Base-by-base conservation (phyloP, 2,113 vertebrate genomes). In the Anseranas semipalmata region DNA sequence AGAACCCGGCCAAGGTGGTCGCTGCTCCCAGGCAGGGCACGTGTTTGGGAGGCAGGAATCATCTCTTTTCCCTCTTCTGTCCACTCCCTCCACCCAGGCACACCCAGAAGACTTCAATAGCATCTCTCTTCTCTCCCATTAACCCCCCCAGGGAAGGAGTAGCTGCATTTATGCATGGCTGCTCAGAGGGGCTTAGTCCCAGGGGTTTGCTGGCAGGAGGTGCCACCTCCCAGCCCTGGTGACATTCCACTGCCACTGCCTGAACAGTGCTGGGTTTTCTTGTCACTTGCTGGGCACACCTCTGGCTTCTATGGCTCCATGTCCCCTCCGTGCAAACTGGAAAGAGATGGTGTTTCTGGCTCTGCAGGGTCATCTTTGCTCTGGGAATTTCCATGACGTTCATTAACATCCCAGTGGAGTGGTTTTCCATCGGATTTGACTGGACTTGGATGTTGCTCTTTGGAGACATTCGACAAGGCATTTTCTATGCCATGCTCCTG, bases 371-470 rank as follows among this genome's bases (percentile, higher is more conserved):
- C 52, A 99, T 99, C 97, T 98, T 99, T 35, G 99, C 99, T 75
- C 97, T 99, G 93, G 99, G 99, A 11, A 99, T 99, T 91, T 99
- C 99, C 76, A 99, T 99, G 99, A 99, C 99, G 0, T 99, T 99
- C 97, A 99, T 99, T 95, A 99, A 99, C 96, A 98, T 99, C 85
- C 99, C 99, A 0, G 99, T 99, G 91, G 99, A 99, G 88, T 99
- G 99, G 99, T 99, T 99, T 97, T 99, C 99, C 33, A 98, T 99
- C 0, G 99, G 99, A 15, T 99, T 99, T 88, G 98, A 99, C 97
- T 99, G 99, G 99, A 99, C 99, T 3, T 99, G 99, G 99, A 99
- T 99, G 99, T 97, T 99, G 81, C 97, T 99, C 21, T 99, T 99
- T 0, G 99, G 99, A 41, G 99, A 99, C 95, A 99, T 99, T 77